A percentile compares a stretch with the other conserved stretches of the same genome.
phyloP scores from a whole-genome alignment of 2,888 invertebrate species.

The Dysmachus trigonus region DNA sequence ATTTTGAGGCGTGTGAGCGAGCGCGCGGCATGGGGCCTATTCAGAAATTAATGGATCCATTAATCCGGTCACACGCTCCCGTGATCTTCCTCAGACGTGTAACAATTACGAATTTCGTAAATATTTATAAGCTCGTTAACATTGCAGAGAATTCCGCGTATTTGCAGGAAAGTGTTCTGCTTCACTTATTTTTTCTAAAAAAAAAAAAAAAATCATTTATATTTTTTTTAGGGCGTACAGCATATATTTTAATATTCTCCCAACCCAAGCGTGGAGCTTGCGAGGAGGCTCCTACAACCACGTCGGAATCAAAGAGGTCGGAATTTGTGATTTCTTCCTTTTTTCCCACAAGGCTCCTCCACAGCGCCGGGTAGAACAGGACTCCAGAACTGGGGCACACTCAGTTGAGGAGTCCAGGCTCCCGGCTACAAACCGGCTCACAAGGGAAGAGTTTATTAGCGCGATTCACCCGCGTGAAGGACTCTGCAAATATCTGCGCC shows the following conservation, averaged over 20 bases:
- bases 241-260: not conserved
- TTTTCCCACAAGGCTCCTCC: not conserved
- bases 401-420: not conserved
- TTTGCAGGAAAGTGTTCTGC: not conserved
- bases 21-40: not conserved
- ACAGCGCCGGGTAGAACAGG: not conserved
- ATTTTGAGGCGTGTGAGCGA: not conserved
- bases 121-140: not conserved
- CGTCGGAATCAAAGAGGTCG: not conserved
- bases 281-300: not conserved
- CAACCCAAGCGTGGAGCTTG: not conserved
- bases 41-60: slow-evolving; percentile 14
- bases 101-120: not conserved
- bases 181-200: not conserved
- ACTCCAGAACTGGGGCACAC: not conserved
- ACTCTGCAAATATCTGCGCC: not conserved
- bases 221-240: not conserved
- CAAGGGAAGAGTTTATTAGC: not conserved
- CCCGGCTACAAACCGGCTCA: not conserved
- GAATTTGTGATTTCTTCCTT: not conserved
- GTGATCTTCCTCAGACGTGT: not conserved
- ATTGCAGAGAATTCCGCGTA: not conserved
- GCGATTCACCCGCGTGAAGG: not conserved
- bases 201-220: not conserved
- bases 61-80: not conserved